Evolutionary conservation across 2,888 invertebrate genomes (phyloP).

Genomic region (Trypoxylon attenuatum): DNA sequence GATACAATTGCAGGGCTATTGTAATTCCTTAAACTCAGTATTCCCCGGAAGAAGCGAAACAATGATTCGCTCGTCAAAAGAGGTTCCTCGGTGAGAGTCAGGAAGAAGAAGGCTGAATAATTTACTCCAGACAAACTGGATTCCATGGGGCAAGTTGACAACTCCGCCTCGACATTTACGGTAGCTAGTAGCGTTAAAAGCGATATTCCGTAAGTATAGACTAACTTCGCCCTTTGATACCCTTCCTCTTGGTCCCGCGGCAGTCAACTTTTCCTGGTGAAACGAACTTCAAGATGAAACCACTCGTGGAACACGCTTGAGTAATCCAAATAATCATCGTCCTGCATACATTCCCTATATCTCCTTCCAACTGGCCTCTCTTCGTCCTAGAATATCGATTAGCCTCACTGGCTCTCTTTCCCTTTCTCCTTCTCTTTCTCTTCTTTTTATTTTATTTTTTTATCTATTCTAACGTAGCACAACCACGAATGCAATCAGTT

Average conservation of each 20-base stretch:
- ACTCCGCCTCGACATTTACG: constrained; percentile 58
- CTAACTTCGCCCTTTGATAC: constrained; percentile 60
- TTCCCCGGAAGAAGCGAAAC: constrained; percentile 16
- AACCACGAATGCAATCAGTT: constrained; percentile 11
- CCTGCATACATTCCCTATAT: constrained; percentile 31
- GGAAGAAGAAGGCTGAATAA: constrained; percentile 51
- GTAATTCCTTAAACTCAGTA: too few species aligned
- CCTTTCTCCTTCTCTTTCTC: constrained; percentile 14
- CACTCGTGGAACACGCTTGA: constrained; percentile 51
- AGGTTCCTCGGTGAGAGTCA: constrained; percentile 9
- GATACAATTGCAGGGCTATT: too few species aligned
- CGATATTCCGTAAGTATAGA: constrained; percentile 60
- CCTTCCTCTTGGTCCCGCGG: constrained; percentile 11
- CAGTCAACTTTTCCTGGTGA: constrained; percentile 42
- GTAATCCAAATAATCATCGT: constrained; percentile 56
- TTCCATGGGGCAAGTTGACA: constrained; percentile 54
- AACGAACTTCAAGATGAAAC: constrained; percentile 58
- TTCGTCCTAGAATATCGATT: constrained; percentile 48
- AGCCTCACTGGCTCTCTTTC: constrained; percentile 19
- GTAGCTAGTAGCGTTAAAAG: constrained; percentile 54
- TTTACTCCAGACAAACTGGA: constrained; percentile 53
- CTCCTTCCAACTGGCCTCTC: too few species aligned
- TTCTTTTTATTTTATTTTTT: too few species aligned
- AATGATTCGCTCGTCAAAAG: too few species aligned
- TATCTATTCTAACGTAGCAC: too few species aligned